These are phyloP conservation scores for Trichechus manatus DNA, from an alignment of 2,113 vertebrate species.

Conservation along the genomic window DNA sequence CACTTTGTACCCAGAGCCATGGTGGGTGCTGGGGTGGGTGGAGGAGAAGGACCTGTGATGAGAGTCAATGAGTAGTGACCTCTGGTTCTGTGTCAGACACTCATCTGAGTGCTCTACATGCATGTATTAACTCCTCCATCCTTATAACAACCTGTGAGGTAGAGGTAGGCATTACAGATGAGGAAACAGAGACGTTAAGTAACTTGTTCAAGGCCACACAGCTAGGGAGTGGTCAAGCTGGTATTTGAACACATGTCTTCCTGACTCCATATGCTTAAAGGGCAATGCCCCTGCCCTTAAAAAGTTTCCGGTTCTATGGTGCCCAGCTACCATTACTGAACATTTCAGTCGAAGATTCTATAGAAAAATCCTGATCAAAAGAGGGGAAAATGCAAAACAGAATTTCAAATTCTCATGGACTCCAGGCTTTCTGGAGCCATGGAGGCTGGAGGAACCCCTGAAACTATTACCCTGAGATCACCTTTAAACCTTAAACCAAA, in stretches of 20 bases:
- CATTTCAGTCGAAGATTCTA: too few relatives aligned
- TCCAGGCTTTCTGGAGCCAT: too few relatives aligned
- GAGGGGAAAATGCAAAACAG: too few relatives aligned
- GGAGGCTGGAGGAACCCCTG: too few relatives aligned
- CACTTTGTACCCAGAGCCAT: not conserved
- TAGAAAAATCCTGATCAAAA: too few relatives aligned
- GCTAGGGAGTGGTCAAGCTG: not conserved
- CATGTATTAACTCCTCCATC: not conserved
- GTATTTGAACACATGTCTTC: not conserved
- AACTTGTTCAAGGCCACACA: not conserved
- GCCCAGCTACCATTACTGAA: too few relatives aligned
- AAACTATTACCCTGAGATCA: too few relatives aligned
- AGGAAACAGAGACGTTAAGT: not conserved
- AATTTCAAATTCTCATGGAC: too few relatives aligned
- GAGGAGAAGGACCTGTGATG: not conserved
- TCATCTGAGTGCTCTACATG: not conserved
- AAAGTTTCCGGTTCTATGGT: not conserved
- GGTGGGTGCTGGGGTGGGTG: not conserved
- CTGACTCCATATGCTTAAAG: not conserved
- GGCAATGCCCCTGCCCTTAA: not conserved
- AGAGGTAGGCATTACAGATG: not conserved
- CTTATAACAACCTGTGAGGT: not conserved
- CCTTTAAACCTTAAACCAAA: too few relatives aligned
- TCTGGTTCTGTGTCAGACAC: not conserved
- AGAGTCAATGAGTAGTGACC: not conserved